phyloP scores from a whole-genome alignment of 2,797 vertebrate genomes.

The Falco columbarius region DNA sequence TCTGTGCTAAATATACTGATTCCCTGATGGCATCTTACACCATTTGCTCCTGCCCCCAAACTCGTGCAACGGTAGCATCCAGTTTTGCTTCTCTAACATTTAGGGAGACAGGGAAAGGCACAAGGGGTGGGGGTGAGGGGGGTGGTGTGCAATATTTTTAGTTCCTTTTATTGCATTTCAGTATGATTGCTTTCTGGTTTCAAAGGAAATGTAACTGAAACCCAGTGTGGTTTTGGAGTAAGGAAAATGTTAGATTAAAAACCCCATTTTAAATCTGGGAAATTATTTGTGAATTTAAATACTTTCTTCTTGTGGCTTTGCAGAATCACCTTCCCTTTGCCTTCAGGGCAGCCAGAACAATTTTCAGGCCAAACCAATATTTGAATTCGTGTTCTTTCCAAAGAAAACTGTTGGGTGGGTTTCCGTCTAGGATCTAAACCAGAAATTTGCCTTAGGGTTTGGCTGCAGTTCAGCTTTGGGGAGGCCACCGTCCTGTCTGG shows the following conservation, averaged over 20 bases:
- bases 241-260: conserved; percentile 44
- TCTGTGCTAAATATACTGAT: not conserved
- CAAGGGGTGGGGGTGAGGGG: not conserved
- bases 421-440: conserved; percentile 12
- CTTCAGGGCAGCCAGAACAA: conserved; percentile 12
- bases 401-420: conserved; percentile 25
- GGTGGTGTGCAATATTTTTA: not conserved
- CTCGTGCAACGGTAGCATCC: not conserved
- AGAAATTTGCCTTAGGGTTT: not conserved
- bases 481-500: not conserved
- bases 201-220: conserved; percentile 52
- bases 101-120: conserved; percentile 19
- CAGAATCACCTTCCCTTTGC: conserved; percentile 30
- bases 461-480: not conserved
- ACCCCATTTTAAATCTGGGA: conserved; percentile 39
- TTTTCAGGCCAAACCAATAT: conserved; percentile 28
- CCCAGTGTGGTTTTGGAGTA: not conserved
- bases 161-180: conserved; percentile 29
- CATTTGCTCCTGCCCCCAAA: not conserved
- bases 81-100: conserved; percentile 17
- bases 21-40: not conserved
- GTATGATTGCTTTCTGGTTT: conserved; percentile 1
- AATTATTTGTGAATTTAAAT: conserved; percentile 18
- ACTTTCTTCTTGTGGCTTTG: conserved; percentile 36
- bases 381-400: conserved; percentile 20